Base-by-base conservation (phyloP, 2,888 invertebrate species). In the Ophion obscuratus region DNA sequence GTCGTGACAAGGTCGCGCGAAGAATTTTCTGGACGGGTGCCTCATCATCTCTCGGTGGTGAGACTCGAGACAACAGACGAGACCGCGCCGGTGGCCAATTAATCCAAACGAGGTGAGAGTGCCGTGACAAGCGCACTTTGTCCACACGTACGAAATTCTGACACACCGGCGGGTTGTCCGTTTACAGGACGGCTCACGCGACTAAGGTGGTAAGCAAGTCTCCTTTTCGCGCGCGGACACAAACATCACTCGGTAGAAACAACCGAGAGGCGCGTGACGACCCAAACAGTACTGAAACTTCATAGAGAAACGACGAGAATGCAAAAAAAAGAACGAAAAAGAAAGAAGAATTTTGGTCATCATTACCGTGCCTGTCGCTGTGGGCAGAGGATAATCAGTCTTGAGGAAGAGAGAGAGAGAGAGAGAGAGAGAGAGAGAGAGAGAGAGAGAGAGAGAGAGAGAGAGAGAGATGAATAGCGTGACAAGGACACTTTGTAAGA, bases 51-150 rank as follows among this genome's bases (percentile, higher is more conserved):
- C 24, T 68, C 57, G 31, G 24, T 87, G 70, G 77, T 71, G 80
- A 59, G 59, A 20, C 57, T 44, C 9, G 14, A 74, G 20, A 61
- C 40, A 47, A n/a, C 36, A 81, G 70, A 53, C 59, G 61, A 44
- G 78, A 78, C 64, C 70, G 44, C 64, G 31, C 73, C 84, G 88
- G 90, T 90, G 91, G 71, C 77, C 84, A 84, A 93, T 93, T 93
- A 93, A 92, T 90, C 91, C 90, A 91, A 92, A 93, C 90, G 91
- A 93, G 91, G 88, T 90, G 86, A 90, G 91, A 93, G 92, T 92
- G 91, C 91, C 93, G 93, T 93, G 93, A 93, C 93, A 92, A 81
- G 87, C 89, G 90, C 90, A 91, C 91, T 92, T 92, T 92, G 93
- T 92, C 92, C 91, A 90, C 90, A 89, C 90, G 91, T 90, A 87